Evolutionary conservation across 2,113 vertebrate species (phyloP).

Genomic region (Pseudopipra pipra): DNA sequence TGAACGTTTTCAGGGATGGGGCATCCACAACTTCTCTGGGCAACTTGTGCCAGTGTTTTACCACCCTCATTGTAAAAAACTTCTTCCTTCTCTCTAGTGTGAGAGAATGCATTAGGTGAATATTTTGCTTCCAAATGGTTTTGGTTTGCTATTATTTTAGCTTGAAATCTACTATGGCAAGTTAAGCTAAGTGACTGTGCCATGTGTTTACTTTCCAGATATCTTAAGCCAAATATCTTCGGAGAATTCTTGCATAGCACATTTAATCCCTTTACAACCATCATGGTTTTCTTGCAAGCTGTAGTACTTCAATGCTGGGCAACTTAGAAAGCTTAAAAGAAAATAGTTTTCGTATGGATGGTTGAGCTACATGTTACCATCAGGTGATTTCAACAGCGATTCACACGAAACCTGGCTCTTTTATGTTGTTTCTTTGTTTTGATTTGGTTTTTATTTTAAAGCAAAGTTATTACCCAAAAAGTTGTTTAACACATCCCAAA

Average conservation of each 20-base stretch:
- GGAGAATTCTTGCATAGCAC: not conserved
- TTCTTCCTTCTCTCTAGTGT: not conserved
- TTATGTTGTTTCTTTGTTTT: not conserved
- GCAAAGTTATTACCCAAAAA: not conserved
- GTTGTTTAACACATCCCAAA: not conserved
- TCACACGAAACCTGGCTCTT: not conserved
- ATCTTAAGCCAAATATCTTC: not conserved
- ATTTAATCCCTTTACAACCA: not conserved
- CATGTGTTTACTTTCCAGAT: not conserved
- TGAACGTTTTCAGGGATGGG: too few species aligned
- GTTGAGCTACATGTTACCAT: not conserved
- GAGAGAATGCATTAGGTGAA: not conserved
- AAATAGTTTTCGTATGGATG: accelerated
- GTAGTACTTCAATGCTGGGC: not conserved
- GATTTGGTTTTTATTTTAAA: not conserved
- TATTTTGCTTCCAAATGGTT: not conserved
- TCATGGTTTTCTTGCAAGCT: not conserved
- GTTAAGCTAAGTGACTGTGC: not conserved
- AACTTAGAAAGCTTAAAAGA: not conserved
- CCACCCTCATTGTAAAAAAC: not conserved
- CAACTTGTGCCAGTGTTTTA: not conserved
- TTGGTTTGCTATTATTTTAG: not conserved
- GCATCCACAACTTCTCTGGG: too few species aligned
- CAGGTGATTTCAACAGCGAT: not conserved
- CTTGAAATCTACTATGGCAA: not conserved